phyloP scores from a whole-genome alignment of 2,888 invertebrate species.

The Belgica antarctica region DNA sequence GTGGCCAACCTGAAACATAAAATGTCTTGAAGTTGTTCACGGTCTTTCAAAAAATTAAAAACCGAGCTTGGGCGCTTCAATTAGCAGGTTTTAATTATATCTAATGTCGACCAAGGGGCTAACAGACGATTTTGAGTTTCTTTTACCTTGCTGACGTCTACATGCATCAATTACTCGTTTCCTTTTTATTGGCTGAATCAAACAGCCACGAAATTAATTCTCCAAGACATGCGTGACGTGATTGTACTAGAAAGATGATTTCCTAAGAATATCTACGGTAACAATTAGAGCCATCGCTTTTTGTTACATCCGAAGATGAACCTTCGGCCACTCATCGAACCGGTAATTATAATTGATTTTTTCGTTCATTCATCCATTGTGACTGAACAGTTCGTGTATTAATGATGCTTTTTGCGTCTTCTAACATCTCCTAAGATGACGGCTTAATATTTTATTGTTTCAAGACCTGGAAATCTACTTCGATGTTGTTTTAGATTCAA shows the following conservation, averaged over 20 bases:
- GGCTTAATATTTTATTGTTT: neutral
- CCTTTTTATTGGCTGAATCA: conserved; percentile 4
- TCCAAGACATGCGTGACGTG: neutral
- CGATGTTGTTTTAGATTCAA: too few species aligned
- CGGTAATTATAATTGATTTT: conserved; percentile 31
- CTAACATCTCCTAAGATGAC: neutral
- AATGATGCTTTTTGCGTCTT: conserved; percentile 4
- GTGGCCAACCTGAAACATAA: too few species aligned
- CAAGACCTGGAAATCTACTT: neutral
- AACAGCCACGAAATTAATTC: too few species aligned
- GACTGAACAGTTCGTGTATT: neutral
- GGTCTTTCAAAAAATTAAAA: too few species aligned
- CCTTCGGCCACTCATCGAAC: conserved; percentile 13
- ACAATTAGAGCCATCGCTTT: neutral
- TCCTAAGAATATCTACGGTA: neutral
- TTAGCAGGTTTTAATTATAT: too few species aligned
- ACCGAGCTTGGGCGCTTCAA: too few species aligned
- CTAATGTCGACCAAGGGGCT: too few species aligned
- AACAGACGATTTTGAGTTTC: neutral
- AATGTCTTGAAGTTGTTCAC: too few species aligned
- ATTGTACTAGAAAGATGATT: neutral
- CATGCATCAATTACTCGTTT: neutral
- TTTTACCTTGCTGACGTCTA: conserved; percentile 1
- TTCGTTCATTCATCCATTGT: neutral
- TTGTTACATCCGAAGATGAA: neutral